Evolutionary conservation across 2,888 invertebrate genomes (phyloP).

Genomic region (Calameuta idolon): DNA sequence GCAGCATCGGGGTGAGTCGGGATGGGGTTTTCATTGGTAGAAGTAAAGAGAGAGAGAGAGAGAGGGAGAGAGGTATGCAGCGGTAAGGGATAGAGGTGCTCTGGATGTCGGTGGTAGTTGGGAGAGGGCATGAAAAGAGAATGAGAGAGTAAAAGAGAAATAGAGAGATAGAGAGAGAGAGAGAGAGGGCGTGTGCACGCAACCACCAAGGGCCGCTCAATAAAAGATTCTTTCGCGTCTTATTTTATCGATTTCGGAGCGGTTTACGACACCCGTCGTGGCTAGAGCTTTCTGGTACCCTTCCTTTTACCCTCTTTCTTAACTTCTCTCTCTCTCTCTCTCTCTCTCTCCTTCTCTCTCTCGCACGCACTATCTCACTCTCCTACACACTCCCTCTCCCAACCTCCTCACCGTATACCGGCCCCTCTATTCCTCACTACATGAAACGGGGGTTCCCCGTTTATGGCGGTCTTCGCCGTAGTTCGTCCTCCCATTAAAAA

Average conservation of each 20-base stretch:
- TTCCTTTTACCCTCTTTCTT: conserved; percentile 11
- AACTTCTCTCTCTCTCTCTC: conserved; percentile 11
- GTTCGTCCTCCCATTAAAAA: conserved; percentile 10
- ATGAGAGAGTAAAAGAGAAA: neutral
- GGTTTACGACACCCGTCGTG: conserved; percentile 9
- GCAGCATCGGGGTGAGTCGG: conserved; percentile 8
- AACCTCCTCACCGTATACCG: neutral
- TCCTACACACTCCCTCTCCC: neutral
- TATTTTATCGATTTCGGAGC: conserved; percentile 1
- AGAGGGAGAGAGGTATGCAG: neutral
- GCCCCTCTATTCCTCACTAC: neutral
- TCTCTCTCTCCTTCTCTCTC: conserved; percentile 1
- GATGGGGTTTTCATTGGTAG: neutral
- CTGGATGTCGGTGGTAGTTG: neutral
- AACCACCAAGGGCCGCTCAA: conserved; percentile 6
- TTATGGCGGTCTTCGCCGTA: conserved; percentile 6
- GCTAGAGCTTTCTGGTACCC: neutral
- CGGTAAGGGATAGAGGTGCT: neutral
- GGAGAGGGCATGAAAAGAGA: neutral
- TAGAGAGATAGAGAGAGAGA: neutral
- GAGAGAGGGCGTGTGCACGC: neutral
- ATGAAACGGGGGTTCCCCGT: conserved; percentile 1
- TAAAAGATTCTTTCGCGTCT: conserved; percentile 4
- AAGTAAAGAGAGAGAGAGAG: neutral
- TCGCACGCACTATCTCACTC: conserved; percentile 12